These are phyloP conservation scores for Agrochola lota DNA, from an alignment of 2,888 invertebrate species.

Conservation along the genomic window DNA sequence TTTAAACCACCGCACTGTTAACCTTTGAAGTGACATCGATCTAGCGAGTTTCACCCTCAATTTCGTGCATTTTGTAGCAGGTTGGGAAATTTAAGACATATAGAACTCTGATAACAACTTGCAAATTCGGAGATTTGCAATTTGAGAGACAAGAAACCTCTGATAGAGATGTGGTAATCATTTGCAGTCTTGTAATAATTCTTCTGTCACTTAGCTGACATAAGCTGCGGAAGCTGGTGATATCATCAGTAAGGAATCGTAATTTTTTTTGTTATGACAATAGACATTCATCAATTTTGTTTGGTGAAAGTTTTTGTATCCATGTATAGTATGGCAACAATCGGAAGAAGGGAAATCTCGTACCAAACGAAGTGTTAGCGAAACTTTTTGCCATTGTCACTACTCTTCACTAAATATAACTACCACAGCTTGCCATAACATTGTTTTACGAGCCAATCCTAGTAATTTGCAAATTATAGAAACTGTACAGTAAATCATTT, in stretches of 20 bases:
- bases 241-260: neutral
- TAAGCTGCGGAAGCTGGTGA: neutral
- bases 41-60: neutral
- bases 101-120: neutral
- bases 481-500: conserved; percentile 27
- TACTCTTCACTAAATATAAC: neutral
- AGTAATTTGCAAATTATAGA: conserved; percentile 19
- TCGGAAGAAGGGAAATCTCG: neutral
- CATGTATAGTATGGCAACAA: neutral
- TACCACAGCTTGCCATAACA: neutral
- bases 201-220: neutral
- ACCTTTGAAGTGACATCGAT: conserved; percentile 36
- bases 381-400: neutral
- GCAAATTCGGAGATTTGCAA: neutral
- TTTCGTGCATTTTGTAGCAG: neutral
- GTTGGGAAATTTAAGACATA: neutral
- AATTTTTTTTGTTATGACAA: conserved; percentile 1
- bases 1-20: conserved; percentile 26
- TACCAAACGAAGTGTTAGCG: neutral
- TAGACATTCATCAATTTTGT: neutral
- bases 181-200: neutral
- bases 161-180: neutral
- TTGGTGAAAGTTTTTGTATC: neutral
- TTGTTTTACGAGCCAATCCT: conserved; percentile 3
- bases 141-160: neutral